phyloP scores from a whole-genome alignment of 2,888 invertebrate genomes.

The Lochmaea crataegi region DNA sequence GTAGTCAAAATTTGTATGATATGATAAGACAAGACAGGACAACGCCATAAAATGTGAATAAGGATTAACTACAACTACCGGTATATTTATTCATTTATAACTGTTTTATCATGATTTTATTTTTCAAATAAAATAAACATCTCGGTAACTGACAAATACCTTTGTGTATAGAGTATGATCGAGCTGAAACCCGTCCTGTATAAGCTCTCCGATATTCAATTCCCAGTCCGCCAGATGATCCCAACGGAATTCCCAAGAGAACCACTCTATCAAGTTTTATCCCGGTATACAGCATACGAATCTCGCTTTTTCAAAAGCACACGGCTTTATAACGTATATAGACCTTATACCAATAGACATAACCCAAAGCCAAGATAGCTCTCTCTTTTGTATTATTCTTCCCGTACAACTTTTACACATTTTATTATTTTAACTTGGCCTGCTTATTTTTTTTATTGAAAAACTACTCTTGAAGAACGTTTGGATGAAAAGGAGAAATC shows the following conservation, averaged over 20 bases:
- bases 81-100: too few species aligned
- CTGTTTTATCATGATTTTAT: too few species aligned
- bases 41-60: too few species aligned
- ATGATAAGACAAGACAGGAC: too few species aligned
- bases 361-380: not conserved
- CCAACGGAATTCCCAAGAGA: constrained; percentile 54
- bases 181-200: constrained; percentile 50
- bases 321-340: constrained; percentile 44
- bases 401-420: constrained; percentile 7
- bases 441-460: too few species aligned
- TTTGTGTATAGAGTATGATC: not conserved
- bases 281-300: constrained; percentile 31
- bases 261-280: constrained; percentile 43
- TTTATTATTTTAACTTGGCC: too few species aligned
- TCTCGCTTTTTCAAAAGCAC: constrained; percentile 32
- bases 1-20: too few species aligned
- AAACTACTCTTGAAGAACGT: too few species aligned
- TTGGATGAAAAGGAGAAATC: too few species aligned
- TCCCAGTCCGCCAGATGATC: constrained; percentile 61
- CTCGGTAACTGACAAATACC: too few species aligned
- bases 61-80: too few species aligned
- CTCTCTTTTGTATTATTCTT: constrained; percentile 10
- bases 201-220: constrained; percentile 60
- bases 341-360: constrained; percentile 55
- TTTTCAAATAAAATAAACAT: not conserved